Base-by-base conservation (phyloP, 2,888 invertebrate species). In the Linyphia triangularis region DNA sequence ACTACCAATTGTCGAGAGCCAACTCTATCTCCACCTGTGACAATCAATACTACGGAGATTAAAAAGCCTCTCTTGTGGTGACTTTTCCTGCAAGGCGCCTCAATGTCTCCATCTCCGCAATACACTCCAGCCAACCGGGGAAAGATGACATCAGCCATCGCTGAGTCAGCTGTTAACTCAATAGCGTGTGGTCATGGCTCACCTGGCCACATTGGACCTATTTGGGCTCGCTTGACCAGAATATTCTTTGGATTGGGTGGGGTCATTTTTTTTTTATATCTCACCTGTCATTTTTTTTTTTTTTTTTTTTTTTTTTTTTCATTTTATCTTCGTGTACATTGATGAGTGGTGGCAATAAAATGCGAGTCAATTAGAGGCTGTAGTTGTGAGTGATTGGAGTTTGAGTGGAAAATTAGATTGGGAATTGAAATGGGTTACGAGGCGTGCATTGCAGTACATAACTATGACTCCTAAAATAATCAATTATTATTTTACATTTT, bases 281-380 rank as follows among this genome's bases (percentile, higher is more conserved):
- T 43, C 26, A 40, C 40, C 40, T 30, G 43, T 24, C 51, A n/a
- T n/a, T n/a, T n/a, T n/a, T n/a, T 26, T 28, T 63, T 26, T 63
- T 26, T 26, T 30, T 67, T 5, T 22, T 43, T 16, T 70, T n/a
- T 51, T 43, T 24, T 10, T 26, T 24, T 9, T 40, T 65, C 28
- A 28, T 5, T 16, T 51, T n/a, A 51, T 51, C n/a, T 43, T 13
- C n/a, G 13, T 30, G 51, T 16, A 9, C 13, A 13, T 40, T 72
- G 70, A 72, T 82, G 61, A 82, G 72, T 61, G 82, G 57, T 70
- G 43, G 59, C 70, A 69, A 72, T 70, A 81, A 81, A 81, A 59
- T 13, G 59, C 9, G 30, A 10, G 16, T 70, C 57, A 69, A 81
- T 69, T 69, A 59, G 26, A 28, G 43, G 63, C 26, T 57, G 69